These are phyloP conservation scores for Melospiza georgiana DNA, from an alignment of 2,113 vertebrate species.

Conservation along the genomic window DNA sequence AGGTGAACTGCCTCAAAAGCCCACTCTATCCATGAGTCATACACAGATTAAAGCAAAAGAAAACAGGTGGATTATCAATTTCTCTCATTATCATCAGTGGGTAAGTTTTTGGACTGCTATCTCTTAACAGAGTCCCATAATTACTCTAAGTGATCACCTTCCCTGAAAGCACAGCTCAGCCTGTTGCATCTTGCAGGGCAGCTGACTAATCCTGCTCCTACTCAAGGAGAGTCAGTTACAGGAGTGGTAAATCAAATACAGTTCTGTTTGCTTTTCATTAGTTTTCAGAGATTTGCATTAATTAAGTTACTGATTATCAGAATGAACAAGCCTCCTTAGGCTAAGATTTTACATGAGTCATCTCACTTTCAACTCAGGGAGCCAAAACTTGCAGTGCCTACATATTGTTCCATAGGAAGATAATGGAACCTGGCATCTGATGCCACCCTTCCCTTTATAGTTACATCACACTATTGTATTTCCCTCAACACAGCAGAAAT, in stretches of 20 bases:
- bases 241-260: conserved; percentile 49
- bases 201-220: neutral
- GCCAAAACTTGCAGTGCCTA: conserved; percentile 13
- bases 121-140: neutral
- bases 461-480: conserved; percentile 11
- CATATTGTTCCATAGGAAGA: neutral
- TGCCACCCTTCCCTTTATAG: conserved; percentile 20
- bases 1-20: neutral
- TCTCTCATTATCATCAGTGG: neutral
- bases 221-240: conserved; percentile 20
- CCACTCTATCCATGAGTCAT: neutral
- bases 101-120: neutral
- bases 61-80: neutral
- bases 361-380: neutral
- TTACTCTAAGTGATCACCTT: neutral
- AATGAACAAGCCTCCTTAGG: conserved; percentile 33
- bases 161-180: neutral
- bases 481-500: conserved; percentile 50
- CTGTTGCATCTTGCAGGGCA: conserved; percentile 17
- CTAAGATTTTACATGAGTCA: conserved; percentile 47
- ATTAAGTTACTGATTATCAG: conserved; percentile 45
- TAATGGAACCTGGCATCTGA: conserved; percentile 22
- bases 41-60: neutral
- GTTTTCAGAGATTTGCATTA: conserved; percentile 41
- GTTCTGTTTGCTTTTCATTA: conserved; percentile 54